Conservation (phyloP, 2,888 invertebrate species). For the Trachelus troglodyta region DNA sequence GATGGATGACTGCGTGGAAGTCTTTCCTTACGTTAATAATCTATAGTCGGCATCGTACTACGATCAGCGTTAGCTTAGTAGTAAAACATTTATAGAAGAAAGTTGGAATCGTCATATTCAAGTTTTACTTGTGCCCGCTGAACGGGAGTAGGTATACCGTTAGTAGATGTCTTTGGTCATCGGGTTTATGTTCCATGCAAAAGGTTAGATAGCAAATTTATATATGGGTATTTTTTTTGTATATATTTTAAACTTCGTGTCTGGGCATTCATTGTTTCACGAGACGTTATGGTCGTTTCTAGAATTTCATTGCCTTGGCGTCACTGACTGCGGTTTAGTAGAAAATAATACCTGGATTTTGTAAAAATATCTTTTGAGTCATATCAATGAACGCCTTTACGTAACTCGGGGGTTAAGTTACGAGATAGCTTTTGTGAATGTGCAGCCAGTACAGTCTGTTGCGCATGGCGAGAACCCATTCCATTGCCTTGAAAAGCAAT, state of each 20-base stretch:
- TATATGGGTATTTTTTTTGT: neutral
- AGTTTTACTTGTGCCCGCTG: neutral
- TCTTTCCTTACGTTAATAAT: constrained; percentile 51
- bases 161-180: neutral
- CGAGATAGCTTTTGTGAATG: constrained; percentile 27
- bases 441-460: constrained; percentile 26
- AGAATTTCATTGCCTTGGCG: neutral
- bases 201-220: neutral
- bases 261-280: neutral
- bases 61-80: neutral
- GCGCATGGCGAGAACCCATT: constrained; percentile 33
- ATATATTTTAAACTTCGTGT: neutral
- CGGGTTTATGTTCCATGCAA: neutral
- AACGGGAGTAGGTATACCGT: neutral
- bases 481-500: constrained; percentile 20
- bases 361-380: constrained; percentile 18
- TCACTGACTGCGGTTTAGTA: neutral
- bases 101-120: neutral
- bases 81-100: neutral
- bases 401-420: constrained; percentile 18
- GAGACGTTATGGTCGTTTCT: neutral
- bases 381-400: constrained; percentile 29
- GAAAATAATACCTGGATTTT: neutral
- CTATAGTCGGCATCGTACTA: constrained; percentile 30
- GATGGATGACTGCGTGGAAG: constrained; percentile 43